Evolutionary conservation across 1,140 invertebrate genomes (phyloP), one percentile per base, ranked within the genome.

Genomic region (Wiebesia pumilae): DNA sequence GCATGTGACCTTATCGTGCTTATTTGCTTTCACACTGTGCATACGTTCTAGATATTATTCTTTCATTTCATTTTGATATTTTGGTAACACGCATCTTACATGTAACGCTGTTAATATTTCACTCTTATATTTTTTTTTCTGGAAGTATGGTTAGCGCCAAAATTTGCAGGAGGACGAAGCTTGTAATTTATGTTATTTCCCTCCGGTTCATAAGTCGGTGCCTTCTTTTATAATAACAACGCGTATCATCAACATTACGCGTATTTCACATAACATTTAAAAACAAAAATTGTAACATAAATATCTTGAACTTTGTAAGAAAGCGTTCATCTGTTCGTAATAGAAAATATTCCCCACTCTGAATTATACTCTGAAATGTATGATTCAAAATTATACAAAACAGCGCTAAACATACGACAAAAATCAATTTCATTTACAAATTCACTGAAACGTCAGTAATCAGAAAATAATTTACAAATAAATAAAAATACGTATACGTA

Each of bases 101-200:
- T 51, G 47, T n/a, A 85, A 51, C 77, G 35, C 21, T 80, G 65
- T 6, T 16, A n/a, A 51, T 67, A 54, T 38, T 81, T 33, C 35
- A 12, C 65, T 38, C 30, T 47, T 43, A 6, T n/a, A 27, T 51
- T 14, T 54, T 77, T 38, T 83, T 54, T 27, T 62, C 33, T 87
- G 86, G 86, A 87, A 87, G 86, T 87, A 83, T 86, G 84, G 35
- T 87, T 86, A 83, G 58, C 73, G 67, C 80, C 65, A 65, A 87
- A 43, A 83, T 40, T 87, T 80, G 21, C 10, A 79, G 65, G 85
- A 80, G 86, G 75, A 83, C 81, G 21, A 84, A 80, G 77, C 75
- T 75, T 86, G 33, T 43, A 65, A 67, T 21, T 75, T 43, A 75
- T 75, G 43, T 43, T n/a, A 75, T 75, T 71, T 35, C 40, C 16